Base-by-base conservation (phyloP, 2,797 vertebrate genomes). In the Notolabrus celidotus region DNA sequence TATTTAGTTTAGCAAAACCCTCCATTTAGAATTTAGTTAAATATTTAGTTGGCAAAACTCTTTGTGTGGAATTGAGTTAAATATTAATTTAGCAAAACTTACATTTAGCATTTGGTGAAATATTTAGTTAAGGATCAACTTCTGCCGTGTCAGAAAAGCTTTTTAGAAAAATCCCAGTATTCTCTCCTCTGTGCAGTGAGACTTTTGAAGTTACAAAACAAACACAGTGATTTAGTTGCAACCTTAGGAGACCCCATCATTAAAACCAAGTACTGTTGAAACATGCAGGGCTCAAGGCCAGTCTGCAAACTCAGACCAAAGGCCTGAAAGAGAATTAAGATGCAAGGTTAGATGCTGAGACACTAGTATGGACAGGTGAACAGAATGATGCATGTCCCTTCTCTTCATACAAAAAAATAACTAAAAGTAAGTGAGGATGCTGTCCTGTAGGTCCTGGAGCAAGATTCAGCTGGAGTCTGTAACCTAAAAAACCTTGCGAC, bases 1-100 rank as follows among this genome's bases (percentile, higher is more conserved):
- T 74, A 79, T 80, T 85, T 70, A 78, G 19, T 62, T 51, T 3
- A 25, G 27, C 20, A 16, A 60, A 59, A 41, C 16, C 5, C 61
- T 52, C 57, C 14, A 67, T 69, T 66, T 67, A 42, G 27, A 45
- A 47, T 79, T 71, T 33, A 47, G 14, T 79, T 25, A 77, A 71
- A 77, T 64, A 79, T 84, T 80, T 51, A 84, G 20, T 53, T 31
- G 19, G 5, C 47, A 1, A 22, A 68, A 50, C 19, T 22, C 15
- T 16, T 1, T 36, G 33, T 65, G 25, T 22, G 5, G 27, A n/a
- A 65, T 27, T 59, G 9, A 12, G 19, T 73, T 58, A 56, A 78
- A 76, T 68, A 60, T 74, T 62, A 0, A 70, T 58, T 60, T 43
- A 20, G 43, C 4, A 17, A 67, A 71, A 49, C n/a, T 36, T 33